These are phyloP conservation scores for Anoura caudifer DNA, from an alignment of 2,113 vertebrate species.

Conservation along the genomic window DNA sequence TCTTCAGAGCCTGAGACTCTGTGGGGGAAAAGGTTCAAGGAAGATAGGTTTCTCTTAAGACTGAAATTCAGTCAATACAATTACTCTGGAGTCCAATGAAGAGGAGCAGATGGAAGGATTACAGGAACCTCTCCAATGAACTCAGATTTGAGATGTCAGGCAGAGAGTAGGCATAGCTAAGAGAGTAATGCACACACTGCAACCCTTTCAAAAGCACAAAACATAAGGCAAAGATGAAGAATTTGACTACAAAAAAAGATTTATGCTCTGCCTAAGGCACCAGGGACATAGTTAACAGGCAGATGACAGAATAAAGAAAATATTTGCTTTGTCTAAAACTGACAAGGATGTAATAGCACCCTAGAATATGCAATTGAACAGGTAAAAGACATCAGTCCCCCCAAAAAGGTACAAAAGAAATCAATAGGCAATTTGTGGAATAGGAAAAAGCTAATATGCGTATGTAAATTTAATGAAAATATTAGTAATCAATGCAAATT, in stretches of 20 bases:
- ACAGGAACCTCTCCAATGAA: not conserved
- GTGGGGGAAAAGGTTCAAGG: not conserved
- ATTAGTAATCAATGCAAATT: not conserved
- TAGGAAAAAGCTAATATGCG: not conserved
- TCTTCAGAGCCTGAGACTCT: not conserved
- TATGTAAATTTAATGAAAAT: not conserved
- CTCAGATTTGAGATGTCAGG: not conserved
- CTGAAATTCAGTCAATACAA: not conserved
- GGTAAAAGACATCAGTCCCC: not conserved
- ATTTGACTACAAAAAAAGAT: not conserved
- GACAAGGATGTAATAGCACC: not conserved
- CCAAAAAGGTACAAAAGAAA: not conserved
- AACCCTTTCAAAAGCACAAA: not conserved
- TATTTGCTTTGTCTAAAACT: constrained; percentile 7
- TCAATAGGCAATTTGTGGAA: not conserved
- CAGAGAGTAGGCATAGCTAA: not conserved
- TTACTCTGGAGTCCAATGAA: not conserved
- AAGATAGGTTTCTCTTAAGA: not conserved
- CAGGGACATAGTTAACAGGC: not conserved
- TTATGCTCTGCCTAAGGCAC: constrained; percentile 9
- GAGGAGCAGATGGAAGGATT: not conserved
- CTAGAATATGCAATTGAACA: constrained; percentile 9
- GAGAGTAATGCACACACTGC: not conserved
- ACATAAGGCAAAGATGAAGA: not conserved
- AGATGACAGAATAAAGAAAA: constrained; percentile 10